Evolutionary conservation across 2,113 vertebrate species (phyloP), one percentile per base, ranked within the genome.

Genomic region (Chauna torquata): DNA sequence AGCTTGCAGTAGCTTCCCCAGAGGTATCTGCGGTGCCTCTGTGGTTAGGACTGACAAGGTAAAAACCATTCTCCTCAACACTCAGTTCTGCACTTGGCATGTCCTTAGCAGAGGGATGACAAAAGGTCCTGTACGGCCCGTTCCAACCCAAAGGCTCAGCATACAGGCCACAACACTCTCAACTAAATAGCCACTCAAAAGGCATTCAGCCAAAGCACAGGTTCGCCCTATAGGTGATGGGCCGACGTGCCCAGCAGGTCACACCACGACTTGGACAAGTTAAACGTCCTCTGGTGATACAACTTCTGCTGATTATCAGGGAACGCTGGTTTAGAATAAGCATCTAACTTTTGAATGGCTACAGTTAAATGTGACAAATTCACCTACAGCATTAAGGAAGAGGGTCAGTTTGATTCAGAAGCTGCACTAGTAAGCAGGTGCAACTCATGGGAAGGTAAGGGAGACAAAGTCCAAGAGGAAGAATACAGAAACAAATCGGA

Each of bases 101-200:
- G 36, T 13, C 34, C 70, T 54, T 12, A 15, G 0, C 0, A 52
- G 55, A 49, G 30, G 20, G 49, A 52, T 27, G 82, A 25, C 59
- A 42, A 61, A 52, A 23, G 14, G 12, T 7, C 52, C 38, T 3
- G 0, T 1, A 9, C 0, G 0, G 16, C 8, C n/a, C 5, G 1
- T 23, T 81, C 62, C 52, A 55, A 34, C 34, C 22, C 2, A 4
- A 32, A 36, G 59, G 59, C 44, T 49, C 15, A 54, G 20, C 36
- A 19, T 1, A 16, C 0, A 47, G 36, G 30, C 2, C n/a, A 91
- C 72, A 89, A 5, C 13, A 25, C 19, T 20, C 22, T 45, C 44
- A 75, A 1, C 23, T 71, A 32, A 11, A 40, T 0, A 34, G 59
- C 9, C 17, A 5, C 1, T 3, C 11, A 3, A 47, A 28, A 42